Conservation (phyloP, 37 sponge, comb jelly and placozoan genomes). For the Ianthella basta region DNA sequence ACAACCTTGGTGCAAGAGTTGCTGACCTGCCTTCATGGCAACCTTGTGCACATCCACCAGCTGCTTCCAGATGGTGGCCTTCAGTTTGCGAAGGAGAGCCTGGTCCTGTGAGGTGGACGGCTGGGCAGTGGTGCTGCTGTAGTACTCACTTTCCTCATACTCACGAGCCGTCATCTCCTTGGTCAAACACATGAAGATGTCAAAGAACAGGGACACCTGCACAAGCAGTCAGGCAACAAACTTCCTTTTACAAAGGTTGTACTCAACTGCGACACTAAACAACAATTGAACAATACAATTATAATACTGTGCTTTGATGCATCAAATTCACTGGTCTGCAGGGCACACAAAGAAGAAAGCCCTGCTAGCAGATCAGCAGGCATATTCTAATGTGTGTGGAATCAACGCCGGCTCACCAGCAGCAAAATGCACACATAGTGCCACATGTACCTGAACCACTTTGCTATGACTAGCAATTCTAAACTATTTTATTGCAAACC, state of each 20-base stretch:
- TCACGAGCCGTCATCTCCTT: slow-evolving; percentile 59
- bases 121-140: background rate
- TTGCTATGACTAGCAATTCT: too few species aligned
- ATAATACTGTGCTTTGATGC: background rate
- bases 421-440: too few species aligned
- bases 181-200: slow-evolving; percentile 82
- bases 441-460: too few species aligned
- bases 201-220: slow-evolving; percentile 89
- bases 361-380: too few species aligned
- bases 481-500: too few species aligned
- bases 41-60: slow-evolving; percentile 38
- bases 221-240: background rate
- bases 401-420: too few species aligned
- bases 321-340: too few species aligned
- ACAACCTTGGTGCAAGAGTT: too few species aligned
- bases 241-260: background rate
- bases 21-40: slow-evolving; percentile 62
- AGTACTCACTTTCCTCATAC: slow-evolving; percentile 55
- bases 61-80: slow-evolving; percentile 60
- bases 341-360: too few species aligned
- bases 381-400: too few species aligned
- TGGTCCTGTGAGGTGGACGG: background rate
- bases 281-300: background rate
- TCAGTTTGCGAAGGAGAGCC: slow-evolving; percentile 34
- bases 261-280: background rate